Conservation (phyloP, 2,888 invertebrate genomes). For the Cyrtodaria siliqua region DNA sequence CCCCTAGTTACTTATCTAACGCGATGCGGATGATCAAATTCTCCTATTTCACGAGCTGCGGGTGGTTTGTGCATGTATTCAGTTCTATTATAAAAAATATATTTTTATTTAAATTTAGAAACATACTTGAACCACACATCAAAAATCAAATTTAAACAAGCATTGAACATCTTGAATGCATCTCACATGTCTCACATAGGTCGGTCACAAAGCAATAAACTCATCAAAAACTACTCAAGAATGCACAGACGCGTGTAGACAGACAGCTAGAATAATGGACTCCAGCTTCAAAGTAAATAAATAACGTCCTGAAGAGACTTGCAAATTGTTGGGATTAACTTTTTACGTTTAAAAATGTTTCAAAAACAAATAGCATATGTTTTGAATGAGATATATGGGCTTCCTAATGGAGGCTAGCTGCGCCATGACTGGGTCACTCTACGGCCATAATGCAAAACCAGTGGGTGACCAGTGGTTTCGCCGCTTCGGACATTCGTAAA, state of each 20-base stretch:
- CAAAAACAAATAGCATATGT: slow-evolving; percentile 48
- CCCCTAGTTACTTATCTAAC: too few species aligned
- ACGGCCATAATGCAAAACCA: slow-evolving; percentile 47
- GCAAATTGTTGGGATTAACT: slow-evolving; percentile 6
- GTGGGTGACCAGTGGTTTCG: slow-evolving; percentile 30
- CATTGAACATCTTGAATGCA: too few species aligned
- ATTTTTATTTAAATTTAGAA: too few species aligned
- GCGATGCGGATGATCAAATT: too few species aligned
- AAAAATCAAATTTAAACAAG: too few species aligned
- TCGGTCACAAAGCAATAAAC: slow-evolving; percentile 22
- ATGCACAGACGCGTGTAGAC: slow-evolving; percentile 46
- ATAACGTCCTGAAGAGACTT: slow-evolving; percentile 21
- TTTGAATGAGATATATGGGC: slow-evolving; percentile 49
- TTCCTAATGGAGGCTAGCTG: slow-evolving; percentile 29
- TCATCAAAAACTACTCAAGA: slow-evolving; percentile 34
- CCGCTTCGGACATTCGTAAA: slow-evolving; percentile 33
- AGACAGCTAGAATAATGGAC: slow-evolving; percentile 14
- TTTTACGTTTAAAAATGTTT: slow-evolving; percentile 32
- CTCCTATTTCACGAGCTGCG: too few species aligned
- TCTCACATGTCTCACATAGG: neutral
- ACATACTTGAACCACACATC: too few species aligned
- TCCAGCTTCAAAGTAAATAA: slow-evolving; percentile 48
- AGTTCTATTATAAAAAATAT: too few species aligned
- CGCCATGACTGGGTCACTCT: slow-evolving; percentile 48
- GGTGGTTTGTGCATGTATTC: too few species aligned